Base-by-base conservation (phyloP, 2,797 vertebrate genomes). In the Danio aesculapii region DNA sequence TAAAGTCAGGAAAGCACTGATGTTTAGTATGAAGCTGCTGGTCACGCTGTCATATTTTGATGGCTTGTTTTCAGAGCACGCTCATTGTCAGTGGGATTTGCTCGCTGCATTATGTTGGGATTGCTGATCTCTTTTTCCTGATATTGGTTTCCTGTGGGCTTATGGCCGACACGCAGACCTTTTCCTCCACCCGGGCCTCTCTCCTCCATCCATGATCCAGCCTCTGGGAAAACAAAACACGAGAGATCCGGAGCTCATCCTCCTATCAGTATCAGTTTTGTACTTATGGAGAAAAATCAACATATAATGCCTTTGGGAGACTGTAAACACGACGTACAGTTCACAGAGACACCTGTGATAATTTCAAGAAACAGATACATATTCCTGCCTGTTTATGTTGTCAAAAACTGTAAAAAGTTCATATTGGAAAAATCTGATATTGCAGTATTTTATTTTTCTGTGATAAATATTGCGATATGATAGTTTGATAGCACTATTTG, bases 61-160 rank as follows among this genome's bases (percentile, higher is more conserved):
- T 81, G 75, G 55, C 57, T 61, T 83, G 80, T 84, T 75, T 84
- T 71, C 43, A 66, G 63, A 72, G 55, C 6, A 13, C 63, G 6
- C 57, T 50, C 78, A 79, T 86, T 86, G 86, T 86, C 55, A 16
- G 64, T 53, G 73, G 84, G 86, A 84, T 86, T 87, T 87, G 83
- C 79, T 83, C 13, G 43, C 49, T 68, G 21, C 62, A 81, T 70
- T 19, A 53, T 86, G 86, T 87, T 87, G 84, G 76, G 72, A 81
- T 83, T 84, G 81, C 83, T 86, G 79, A 87, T 83, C 81, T 85
- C 78, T 57, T 79, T 74, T 83, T 84, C 71, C 77, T 81, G 70
- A 63, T 81, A 77, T 79, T 79, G 57, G 62, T 84, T 86, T 86
- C 84, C 84, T 86, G 84, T 87, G 14, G 79, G 84, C 79, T 86